Base-by-base conservation (phyloP, 2,797 vertebrate genomes). In the Amblyraja radiata region DNA sequence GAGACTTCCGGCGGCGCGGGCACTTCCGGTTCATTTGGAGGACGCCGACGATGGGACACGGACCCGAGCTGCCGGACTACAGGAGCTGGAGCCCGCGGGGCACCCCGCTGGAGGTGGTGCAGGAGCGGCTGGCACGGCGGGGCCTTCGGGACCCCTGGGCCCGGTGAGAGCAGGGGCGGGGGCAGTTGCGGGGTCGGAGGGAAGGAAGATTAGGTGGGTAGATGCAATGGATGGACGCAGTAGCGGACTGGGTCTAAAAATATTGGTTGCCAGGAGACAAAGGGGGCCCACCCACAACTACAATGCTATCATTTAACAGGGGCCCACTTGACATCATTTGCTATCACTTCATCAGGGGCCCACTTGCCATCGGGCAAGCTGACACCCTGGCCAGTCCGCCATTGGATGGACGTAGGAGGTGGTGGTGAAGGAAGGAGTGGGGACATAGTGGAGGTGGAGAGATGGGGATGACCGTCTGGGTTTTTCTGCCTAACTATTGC, bases 111-210 rank as follows among this genome's bases (percentile, higher is more conserved):
- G 97, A 99, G 94, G 93, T 94, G 13, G 96, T 98, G 13, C 97
- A 99, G 95, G 93, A 97, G 94, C 97, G 95, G 94, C 95, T 99
- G 93, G 97, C 97, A 16, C 95, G 94, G 54, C 96, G 96, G 46
- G 98, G 98, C 4, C 96, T 99, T 25, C 97, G 95, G 93, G 98
- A 99, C 94, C 98, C 98, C 0, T 99, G 99, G 99, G 96, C 95
- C 94, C 97, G 99, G 98, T 99, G 94, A 95, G 96, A 58, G 23
- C 25, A 36, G 18, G 32, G 13, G 13, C 2, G 1, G 78, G 14
- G 79, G 13, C 76, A 8, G 23, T 2, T 0, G 74, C 21, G 77
- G n/a, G 77, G 73, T 73, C 46, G 2, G 46, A 46, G 2, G 46
- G 46, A 46, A 3, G 46, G 46, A 46, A 46, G 46, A 46, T 46